Evolutionary conservation across 1,140 invertebrate genomes (phyloP).

Genomic region (Telenomus remus): DNA sequence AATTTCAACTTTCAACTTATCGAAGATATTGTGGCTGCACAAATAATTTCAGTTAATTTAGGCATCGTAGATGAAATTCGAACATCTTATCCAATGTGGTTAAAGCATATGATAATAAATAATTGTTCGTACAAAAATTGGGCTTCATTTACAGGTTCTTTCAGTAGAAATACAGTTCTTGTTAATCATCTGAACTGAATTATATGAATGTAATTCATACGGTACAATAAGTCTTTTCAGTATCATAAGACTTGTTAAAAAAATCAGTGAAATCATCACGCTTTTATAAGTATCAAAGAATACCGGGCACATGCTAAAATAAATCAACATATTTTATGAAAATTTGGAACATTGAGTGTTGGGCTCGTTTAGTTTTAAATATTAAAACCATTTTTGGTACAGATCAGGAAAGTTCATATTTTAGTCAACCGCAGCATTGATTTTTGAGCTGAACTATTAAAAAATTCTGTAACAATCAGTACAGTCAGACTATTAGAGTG

Average conservation of each 20-base stretch:
- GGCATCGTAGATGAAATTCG: not conserved
- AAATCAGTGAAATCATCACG: not conserved
- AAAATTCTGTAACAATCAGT: constrained; percentile 44
- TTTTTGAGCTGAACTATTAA: no score
- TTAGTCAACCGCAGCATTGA: no score
- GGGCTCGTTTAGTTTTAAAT: no score
- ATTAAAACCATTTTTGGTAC: no score
- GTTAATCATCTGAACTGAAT: not conserved
- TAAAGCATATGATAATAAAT: no score
- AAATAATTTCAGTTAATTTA: not conserved
- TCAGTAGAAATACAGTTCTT: no score
- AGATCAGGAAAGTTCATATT: no score
- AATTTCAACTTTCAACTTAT: constrained; percentile 10
- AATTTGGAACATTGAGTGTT: not conserved
- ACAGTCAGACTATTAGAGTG: constrained; percentile 47
- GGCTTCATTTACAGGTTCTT: not conserved
- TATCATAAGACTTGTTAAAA: not conserved
- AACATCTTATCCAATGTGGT: not conserved
- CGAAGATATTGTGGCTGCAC: not conserved
- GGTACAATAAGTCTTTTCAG: not conserved
- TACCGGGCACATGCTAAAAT: not conserved
- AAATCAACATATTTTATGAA: not conserved
- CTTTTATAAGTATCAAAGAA: not conserved
- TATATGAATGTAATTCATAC: not conserved
- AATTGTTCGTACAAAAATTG: no score